Percentiles rank a stretch among this genome's conserved stretches.
phyloP scores from a whole-genome alignment of 2,888 invertebrate species.

The Choreutis nemorana region DNA sequence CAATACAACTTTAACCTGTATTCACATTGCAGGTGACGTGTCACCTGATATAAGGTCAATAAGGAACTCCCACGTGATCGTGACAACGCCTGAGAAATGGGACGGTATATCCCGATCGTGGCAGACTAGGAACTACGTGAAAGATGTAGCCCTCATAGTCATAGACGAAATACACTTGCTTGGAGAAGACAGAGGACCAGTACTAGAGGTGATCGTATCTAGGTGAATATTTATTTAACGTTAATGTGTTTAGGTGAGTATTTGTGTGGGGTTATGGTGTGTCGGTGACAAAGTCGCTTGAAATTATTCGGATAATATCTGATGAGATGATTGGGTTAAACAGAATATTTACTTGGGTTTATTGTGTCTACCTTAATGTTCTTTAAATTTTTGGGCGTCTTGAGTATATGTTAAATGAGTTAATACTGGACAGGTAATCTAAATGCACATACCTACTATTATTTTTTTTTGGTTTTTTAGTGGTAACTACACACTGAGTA shows the following conservation, averaged over 20 bases:
- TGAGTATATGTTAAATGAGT: too few species aligned
- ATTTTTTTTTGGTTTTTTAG: conserved; percentile 3
- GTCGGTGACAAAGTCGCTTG: too few species aligned
- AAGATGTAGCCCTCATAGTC: conserved; percentile 88
- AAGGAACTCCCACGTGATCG: conserved; percentile 86
- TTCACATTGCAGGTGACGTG: conserved; percentile 57
- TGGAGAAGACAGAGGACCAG: conserved; percentile 89
- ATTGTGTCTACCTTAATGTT: too few species aligned
- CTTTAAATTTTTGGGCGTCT: too few species aligned
- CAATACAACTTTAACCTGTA: conserved; percentile 3
- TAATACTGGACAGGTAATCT: too few species aligned
- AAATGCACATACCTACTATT: too few species aligned
- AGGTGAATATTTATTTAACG: conserved; percentile 33
- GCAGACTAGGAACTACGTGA: conserved; percentile 96
- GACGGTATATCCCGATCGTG: conserved; percentile 98
- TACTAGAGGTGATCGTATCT: conserved; percentile 97
- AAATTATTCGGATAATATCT: too few species aligned
- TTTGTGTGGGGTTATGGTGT: too few species aligned
- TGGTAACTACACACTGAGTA: too few species aligned
- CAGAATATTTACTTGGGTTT: too few species aligned
- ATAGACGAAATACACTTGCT: conserved; percentile 99
- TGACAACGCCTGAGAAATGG: conserved; percentile 99
- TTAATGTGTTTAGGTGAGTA: too few species aligned
- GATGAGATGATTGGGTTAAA: too few species aligned
- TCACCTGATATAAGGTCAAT: conserved; percentile 89